Evolutionary conservation across 2,888 invertebrate species (phyloP).

Genomic region (Neuroscelio doddi): DNA sequence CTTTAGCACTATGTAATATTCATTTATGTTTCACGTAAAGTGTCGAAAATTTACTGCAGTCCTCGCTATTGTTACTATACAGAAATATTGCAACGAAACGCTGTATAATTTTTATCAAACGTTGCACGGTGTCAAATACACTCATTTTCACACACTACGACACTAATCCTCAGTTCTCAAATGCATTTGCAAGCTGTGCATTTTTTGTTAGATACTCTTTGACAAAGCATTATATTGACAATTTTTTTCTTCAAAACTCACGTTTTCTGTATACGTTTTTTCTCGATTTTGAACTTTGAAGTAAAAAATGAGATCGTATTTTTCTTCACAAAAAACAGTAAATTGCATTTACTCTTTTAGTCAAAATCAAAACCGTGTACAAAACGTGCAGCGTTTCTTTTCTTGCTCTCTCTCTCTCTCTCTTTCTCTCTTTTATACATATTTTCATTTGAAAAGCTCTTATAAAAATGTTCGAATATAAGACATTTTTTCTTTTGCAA

Average conservation of each 20-base stretch:
- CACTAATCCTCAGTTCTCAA: no score
- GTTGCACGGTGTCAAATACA: slow-evolving; percentile 1
- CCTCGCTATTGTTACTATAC: slow-evolving; percentile 18
- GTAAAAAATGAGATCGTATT: no score
- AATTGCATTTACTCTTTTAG: no score
- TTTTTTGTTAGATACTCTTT: neutral
- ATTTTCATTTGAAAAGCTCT: no score
- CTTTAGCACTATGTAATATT: slow-evolving; percentile 12
- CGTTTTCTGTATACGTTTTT: neutral
- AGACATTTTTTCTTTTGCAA: no score
- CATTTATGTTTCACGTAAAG: slow-evolving; percentile 21
- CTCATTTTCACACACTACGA: neutral
- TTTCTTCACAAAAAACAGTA: no score
- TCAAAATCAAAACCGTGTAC: no score
- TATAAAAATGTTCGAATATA: no score
- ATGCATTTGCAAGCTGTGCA: neutral
- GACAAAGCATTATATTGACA: neutral
- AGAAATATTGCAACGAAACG: slow-evolving; percentile 13
- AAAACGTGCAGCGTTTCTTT: no score
- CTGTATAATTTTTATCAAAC: slow-evolving; percentile 1
- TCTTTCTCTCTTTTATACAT: no score
- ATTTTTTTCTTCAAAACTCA: neutral
- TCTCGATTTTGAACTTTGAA: no score
- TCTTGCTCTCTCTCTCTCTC: no score
- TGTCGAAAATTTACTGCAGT: slow-evolving; percentile 18